Percentiles rank a stretch among this genome's conserved stretches.
These are phyloP conservation scores for Dynastes tityus DNA, from an alignment of 2,888 invertebrate genomes.

Conservation along the genomic window DNA sequence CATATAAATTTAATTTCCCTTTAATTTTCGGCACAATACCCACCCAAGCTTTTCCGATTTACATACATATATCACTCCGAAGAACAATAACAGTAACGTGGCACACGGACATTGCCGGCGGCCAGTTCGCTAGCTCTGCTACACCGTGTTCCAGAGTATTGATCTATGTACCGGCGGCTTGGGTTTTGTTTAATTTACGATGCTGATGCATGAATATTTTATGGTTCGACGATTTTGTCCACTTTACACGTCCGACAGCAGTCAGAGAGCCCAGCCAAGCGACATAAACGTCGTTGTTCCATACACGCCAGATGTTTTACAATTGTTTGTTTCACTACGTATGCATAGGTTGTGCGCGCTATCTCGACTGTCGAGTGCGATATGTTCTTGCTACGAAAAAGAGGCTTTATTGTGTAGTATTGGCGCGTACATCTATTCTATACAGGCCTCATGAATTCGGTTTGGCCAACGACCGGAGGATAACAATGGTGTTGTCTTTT, in stretches of 20 bases:
- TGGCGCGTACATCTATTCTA: background rate
- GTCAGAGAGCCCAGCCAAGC: background rate
- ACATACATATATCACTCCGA: background rate
- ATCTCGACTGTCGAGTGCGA: background rate
- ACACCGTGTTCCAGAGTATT: background rate
- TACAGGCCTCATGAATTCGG: background rate
- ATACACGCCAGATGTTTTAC: slow-evolving; percentile 18
- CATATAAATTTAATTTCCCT: slow-evolving; percentile 8
- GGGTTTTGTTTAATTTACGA: slow-evolving; percentile 37
- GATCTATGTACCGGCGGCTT: slow-evolving; percentile 25
- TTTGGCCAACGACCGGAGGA: background rate
- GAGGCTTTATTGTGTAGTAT: background rate
- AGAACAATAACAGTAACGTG: slow-evolving; percentile 10
- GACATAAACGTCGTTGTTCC: background rate
- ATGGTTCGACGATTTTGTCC: slow-evolving; percentile 30
- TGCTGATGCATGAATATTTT: slow-evolving; percentile 37
- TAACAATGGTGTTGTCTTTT: slow-evolving; percentile 10
- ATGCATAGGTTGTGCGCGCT: background rate
- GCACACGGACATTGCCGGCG: slow-evolving; percentile 2
- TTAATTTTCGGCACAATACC: slow-evolving; percentile 3
- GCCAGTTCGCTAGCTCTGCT: background rate
- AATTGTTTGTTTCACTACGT: background rate
- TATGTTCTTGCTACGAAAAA: background rate
- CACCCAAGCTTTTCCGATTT: background rate
- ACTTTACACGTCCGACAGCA: background rate